Evolutionary conservation across 1,140 invertebrate genomes (phyloP), one percentile per base, ranked within the genome.

Genomic region (Microplitis mediator): DNA sequence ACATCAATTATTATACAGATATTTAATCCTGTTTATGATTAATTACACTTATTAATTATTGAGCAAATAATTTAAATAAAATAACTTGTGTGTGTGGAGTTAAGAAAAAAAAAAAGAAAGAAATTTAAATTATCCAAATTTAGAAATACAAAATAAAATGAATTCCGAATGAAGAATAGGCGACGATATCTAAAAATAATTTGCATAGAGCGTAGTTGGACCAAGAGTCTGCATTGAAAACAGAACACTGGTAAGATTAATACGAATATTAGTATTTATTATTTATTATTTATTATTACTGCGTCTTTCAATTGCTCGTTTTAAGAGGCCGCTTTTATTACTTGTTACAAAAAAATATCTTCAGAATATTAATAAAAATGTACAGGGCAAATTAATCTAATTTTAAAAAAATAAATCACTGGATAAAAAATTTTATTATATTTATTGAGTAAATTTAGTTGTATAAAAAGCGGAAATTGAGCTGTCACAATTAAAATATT

Each of bases 21-120:
- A 6, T 50, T 50, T 1, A 50, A 6, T 13, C 13, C 45, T 8
- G 23, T 23, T 31, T 23, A 58, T 23, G 5, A 45, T 45, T 2
- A 8, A 23, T 23, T 5, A 31, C 14, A 58, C 16, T 23, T 23
- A 23, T 31, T 32, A 58, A 58, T 58, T 9, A 58, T 58, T 34
- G 56, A 58, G 56, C 56, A 32, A 58, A 34, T 58, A 31, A 58
- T 58, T 58, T 16, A 23, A 58, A 58, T 58, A 58, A 58, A 58
- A 58, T 58, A 16, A 16, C 3, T 31, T 2, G 13, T n/a, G 9
- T n/a, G 13, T 54, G 13, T 54, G 51, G 51, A n/a, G 16, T 14
- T 1, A 54, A 54, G 2, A 1, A 9, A 54, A 45, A 45, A 45
- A 6, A 6, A 45, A 9, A 45, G 6, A 6, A 1, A 45, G 39